Base-by-base conservation (phyloP, 2,888 invertebrate species). In the Nomada lathburiana region DNA sequence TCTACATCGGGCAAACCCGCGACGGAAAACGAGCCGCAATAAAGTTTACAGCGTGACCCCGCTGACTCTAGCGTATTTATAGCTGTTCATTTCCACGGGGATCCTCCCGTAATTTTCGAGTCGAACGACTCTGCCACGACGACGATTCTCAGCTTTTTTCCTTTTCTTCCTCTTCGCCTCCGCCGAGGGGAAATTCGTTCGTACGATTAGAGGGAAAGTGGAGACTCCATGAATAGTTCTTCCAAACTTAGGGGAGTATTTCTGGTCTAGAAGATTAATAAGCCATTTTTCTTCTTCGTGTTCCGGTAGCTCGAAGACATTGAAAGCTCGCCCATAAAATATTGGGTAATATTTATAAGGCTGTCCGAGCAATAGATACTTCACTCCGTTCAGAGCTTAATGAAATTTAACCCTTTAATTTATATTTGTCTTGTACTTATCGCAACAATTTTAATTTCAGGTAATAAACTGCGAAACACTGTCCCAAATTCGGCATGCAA, bases 11-110 rank as follows among this genome's bases (percentile, higher is more conserved):
- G 20, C 18, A 23, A 23, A 10, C 55, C 20, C 65, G 52, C 70
- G n/a, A 64, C 65, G 75, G 70, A 76, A 82, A 76, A 82, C 75
- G 75, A 76, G 68, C 67, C 29, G 76, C 83, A 69, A 76, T 82
- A 72, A 82, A 76, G 67, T 82, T 82, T 82, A 82, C 70, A 71
- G 55, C 72, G 53, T 23, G 73, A 65, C 65, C 44, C 65, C 60
- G 60, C 70, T 65, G 68, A 70, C 65, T 73, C 59, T 23, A 29
- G 82, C 26, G 70, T 82, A 82, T 82, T 82, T 82, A 82, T 82
- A 82, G 82, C 60, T 16, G 72, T 63, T 72, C 68, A 82, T 76
- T 82, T 72, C 72, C 71, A 72, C 68, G 42, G 59, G 53, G 63
- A 76, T 82, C 68, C 68, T 76, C 68, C 42, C 76, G 71, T 82